Evolutionary conservation across 2,113 vertebrate species (phyloP), one percentile per base, ranked within the genome.

Genomic region (Tiliqua scincoides): DNA sequence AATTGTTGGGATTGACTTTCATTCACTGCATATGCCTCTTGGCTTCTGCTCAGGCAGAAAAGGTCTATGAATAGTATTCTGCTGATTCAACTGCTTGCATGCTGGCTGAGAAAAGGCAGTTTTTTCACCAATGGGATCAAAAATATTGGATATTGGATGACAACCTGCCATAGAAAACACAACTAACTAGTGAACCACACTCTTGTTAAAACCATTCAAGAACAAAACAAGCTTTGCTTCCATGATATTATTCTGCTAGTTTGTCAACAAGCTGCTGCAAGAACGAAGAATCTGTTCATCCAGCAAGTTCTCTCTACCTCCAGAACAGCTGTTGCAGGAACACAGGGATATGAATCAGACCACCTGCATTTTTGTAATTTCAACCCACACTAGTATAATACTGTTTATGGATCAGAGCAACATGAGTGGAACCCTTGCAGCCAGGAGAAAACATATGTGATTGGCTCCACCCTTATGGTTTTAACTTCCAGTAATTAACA

Each of bases 1-100:
- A 81, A 80, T 92, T 84, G 79, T 90, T 73, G 90, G 25, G 25
- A 71, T 89, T 83, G 88, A 86, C 85, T 92, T 79, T 71, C n/a
- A n/a, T n/a, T n/a, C n/a, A n/a, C n/a, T n/a, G n/a, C n/a, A n/a
- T n/a, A n/a, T n/a, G n/a, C n/a, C n/a, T n/a, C n/a, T n/a, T n/a
- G n/a, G n/a, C n/a, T n/a, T n/a, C n/a, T n/a, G n/a, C n/a, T n/a
- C n/a, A 6, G 37, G 67, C 12, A 79, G 88, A 72, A 43, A 85
- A n/a, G 87, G n/a, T 82, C 57, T 88, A 89, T 48, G 86, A 15
- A 54, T 87, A 88, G 43, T 83, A 77, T 23, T 94, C 88, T 84
- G 88, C 83, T 86, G 87, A 68, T 87, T 57, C 67, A 91, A 57
- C 4, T 76, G 83, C 89, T 83, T 71, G 65, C 32, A 18, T n/a